A percentile compares a stretch with the other conserved stretches of the same genome.
phyloP scores from a whole-genome alignment of 2,888 invertebrate species.

The Heliconius charithonia region DNA sequence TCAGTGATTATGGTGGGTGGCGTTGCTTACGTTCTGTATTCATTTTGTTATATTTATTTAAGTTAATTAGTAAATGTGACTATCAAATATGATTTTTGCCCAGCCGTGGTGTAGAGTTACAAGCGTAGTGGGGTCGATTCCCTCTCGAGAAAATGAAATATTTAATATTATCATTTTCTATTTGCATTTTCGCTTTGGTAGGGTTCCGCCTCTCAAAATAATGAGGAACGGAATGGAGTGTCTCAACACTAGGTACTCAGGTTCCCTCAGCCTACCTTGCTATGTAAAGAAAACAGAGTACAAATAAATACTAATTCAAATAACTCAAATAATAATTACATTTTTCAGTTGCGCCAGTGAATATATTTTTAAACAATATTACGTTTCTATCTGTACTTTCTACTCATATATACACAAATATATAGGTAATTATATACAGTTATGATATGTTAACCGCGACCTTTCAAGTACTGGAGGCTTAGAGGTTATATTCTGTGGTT shows the following conservation, averaged over 20 bases:
- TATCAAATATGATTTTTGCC: too few species aligned
- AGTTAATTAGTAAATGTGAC: not conserved
- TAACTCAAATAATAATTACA: not conserved
- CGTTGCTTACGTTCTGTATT: not conserved
- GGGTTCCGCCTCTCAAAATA: too few species aligned
- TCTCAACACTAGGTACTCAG: too few species aligned
- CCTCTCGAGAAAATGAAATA: too few species aligned
- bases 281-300: too few species aligned
- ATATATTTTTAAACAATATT: not conserved
- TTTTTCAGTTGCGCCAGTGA: not conserved
- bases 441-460: conserved; percentile 28
- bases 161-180: too few species aligned
- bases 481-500: conserved; percentile 19
- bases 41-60: not conserved
- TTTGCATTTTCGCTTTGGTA: too few species aligned
- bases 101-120: too few species aligned
- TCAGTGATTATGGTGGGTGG: not conserved
- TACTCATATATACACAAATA: not conserved
- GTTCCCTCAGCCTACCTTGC: too few species aligned
- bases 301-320: too few species aligned
- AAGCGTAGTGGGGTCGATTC: too few species aligned
- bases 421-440: conserved; percentile 21
- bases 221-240: too few species aligned
- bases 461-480: conserved; percentile 31
- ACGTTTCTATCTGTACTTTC: not conserved